phyloP scores from a whole-genome alignment of 1,140 invertebrate species.

The Drosophila fuyamai region DNA sequence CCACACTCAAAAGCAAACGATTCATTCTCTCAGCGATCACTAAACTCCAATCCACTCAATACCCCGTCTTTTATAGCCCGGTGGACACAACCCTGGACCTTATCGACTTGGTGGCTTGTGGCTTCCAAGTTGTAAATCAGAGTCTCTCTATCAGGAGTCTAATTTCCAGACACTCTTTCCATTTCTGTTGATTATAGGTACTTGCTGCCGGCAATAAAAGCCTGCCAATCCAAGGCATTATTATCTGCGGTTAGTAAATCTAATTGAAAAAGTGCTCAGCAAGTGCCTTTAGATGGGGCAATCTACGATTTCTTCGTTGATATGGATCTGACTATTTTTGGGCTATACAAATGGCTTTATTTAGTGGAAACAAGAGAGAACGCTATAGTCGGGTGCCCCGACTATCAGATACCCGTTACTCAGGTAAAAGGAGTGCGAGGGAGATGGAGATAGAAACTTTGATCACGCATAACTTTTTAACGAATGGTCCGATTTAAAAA shows the following conservation, averaged over 20 bases:
- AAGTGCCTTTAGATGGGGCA: conserved; percentile 1
- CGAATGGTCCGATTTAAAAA: too few species aligned
- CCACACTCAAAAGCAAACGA: conserved; percentile 39
- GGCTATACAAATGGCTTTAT: neutral
- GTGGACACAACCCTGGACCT: conserved; percentile 4
- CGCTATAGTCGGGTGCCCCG: too few species aligned
- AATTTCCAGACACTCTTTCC: conserved; percentile 4
- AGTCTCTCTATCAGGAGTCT: conserved; percentile 33
- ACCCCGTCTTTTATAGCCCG: conserved; percentile 41
- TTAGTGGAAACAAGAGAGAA: too few species aligned
- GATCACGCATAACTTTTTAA: too few species aligned
- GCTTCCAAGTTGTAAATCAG: conserved; percentile 51
- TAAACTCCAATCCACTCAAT: conserved; percentile 5
- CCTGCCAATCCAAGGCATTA: conserved; percentile 12
- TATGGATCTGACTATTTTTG: conserved; percentile 5
- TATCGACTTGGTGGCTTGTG: conserved; percentile 24
- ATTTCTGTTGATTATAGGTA: conserved; percentile 38
- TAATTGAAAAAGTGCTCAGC: conserved; percentile 2
- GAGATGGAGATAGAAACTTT: too few species aligned
- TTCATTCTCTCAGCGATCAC: conserved; percentile 59
- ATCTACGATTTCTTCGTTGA: neutral
- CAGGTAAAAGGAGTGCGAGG: too few species aligned
- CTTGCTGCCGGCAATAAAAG: conserved; percentile 16
- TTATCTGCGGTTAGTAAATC: conserved; percentile 33
- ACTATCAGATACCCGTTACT: too few species aligned